phyloP scores from a whole-genome alignment of 2,797 vertebrate species.

The Manis javanica region DNA sequence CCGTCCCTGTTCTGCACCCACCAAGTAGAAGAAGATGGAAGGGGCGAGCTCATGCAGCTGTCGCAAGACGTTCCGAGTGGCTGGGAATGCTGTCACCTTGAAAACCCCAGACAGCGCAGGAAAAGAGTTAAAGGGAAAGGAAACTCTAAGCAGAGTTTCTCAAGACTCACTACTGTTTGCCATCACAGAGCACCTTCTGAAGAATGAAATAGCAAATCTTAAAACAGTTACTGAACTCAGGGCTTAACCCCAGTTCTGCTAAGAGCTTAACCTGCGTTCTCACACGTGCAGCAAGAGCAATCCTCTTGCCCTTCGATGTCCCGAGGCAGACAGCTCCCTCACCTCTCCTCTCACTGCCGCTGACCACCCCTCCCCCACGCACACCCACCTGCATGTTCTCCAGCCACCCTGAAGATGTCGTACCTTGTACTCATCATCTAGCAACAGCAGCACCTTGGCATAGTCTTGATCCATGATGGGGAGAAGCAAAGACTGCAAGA shows the following conservation, averaged over 20 bases:
- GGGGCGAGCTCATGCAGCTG: slow-evolving; percentile 95
- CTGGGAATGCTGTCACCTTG: slow-evolving; percentile 96
- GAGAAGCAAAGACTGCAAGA: slow-evolving; percentile 95
- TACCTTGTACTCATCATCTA: slow-evolving; percentile 97
- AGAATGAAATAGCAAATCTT: neutral
- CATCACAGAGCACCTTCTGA: neutral
- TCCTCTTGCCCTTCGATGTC: rapidly evolving
- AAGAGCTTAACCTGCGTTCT: neutral
- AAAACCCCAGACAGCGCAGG: neutral
- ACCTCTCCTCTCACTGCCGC: neutral
- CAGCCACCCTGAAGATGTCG: neutral
- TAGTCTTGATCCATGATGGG: slow-evolving; percentile 98
- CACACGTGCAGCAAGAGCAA: neutral
- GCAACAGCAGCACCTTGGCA: slow-evolving; percentile 95
- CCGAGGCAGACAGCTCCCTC: neutral
- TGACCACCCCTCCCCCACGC: neutral
- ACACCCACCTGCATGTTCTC: rapidly evolving
- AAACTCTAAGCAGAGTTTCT: neutral
- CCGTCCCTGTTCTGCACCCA: slow-evolving; percentile 92
- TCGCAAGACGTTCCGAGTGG: slow-evolving; percentile 95
- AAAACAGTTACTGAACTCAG: neutral
- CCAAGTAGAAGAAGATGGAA: slow-evolving; percentile 95
- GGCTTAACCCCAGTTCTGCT: neutral
- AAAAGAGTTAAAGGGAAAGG: neutral
- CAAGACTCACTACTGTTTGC: neutral